These are phyloP conservation scores for Diglossa brunneiventris DNA, from an alignment of 2,113 vertebrate genomes.

Conservation along the genomic window DNA sequence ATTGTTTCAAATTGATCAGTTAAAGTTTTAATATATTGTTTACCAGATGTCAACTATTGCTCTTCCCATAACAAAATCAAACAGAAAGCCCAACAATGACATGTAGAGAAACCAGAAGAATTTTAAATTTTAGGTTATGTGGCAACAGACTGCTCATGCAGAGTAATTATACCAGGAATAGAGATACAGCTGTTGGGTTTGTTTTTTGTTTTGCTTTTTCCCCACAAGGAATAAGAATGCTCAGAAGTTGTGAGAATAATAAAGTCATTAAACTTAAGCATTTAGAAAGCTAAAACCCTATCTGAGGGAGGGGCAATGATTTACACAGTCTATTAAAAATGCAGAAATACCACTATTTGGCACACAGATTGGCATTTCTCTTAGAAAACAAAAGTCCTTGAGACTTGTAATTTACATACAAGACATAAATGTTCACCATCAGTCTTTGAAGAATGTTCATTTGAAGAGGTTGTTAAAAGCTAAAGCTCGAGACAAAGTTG, in stretches of 20 bases:
- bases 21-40: not conserved
- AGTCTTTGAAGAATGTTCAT: not conserved
- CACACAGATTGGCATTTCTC: not conserved
- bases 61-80: not conserved
- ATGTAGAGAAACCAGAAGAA: not conserved
- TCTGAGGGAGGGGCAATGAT: not conserved
- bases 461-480: not conserved
- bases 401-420: not conserved
- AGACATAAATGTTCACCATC: not conserved
- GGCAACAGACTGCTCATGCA: not conserved
- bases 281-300: not conserved
- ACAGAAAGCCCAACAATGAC: not conserved
- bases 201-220: not conserved
- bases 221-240: not conserved
- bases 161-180: not conserved
- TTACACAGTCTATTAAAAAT: not conserved
- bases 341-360: not conserved
- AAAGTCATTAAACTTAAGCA: not conserved
- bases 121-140: constrained; percentile 7
- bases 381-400: not conserved
- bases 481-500: not conserved
- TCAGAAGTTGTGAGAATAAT: not conserved
- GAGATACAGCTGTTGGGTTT: not conserved
- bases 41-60: not conserved
- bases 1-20: not conserved